A percentile compares a stretch with the other conserved stretches of the same genome.
These are phyloP conservation scores for Lepidurus packardi DNA, from an alignment of 1,140 invertebrate species.

Conservation along the genomic window DNA sequence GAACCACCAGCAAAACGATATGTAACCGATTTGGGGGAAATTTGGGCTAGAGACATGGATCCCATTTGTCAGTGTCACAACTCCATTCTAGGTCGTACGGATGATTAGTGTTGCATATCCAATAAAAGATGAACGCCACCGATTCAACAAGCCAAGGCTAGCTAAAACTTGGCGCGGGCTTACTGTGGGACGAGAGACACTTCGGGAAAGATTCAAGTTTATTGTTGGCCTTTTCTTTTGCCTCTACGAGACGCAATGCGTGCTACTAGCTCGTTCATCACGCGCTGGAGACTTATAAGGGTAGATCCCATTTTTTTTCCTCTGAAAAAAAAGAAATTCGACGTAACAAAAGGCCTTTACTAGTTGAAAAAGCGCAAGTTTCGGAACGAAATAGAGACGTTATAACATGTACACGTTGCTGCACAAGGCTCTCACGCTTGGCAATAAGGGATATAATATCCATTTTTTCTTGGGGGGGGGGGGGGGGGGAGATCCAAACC, in stretches of 20 bases:
- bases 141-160: background rate
- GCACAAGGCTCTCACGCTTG: conserved; percentile 13
- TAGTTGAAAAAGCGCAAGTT: background rate
- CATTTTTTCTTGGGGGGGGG: background rate
- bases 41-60: background rate
- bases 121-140: background rate
- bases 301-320: background rate
- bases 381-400: background rate
- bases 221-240: background rate
- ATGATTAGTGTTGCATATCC: conserved; percentile 7
- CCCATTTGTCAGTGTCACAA: background rate
- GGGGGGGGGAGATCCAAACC: background rate
- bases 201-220: background rate
- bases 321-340: background rate
- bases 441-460: conserved; percentile 16
- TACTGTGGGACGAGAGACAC: background rate
- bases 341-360: background rate
- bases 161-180: background rate
- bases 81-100: background rate
- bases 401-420: background rate
- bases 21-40: too few species aligned
- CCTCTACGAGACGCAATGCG: background rate
- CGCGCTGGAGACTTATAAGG: conserved; percentile 4
- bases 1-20: background rate
- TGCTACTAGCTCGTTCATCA: conserved; percentile 7